Evolutionary conservation across 2,888 invertebrate species (phyloP).

Genomic region (Drosophila nigritarsus): DNA sequence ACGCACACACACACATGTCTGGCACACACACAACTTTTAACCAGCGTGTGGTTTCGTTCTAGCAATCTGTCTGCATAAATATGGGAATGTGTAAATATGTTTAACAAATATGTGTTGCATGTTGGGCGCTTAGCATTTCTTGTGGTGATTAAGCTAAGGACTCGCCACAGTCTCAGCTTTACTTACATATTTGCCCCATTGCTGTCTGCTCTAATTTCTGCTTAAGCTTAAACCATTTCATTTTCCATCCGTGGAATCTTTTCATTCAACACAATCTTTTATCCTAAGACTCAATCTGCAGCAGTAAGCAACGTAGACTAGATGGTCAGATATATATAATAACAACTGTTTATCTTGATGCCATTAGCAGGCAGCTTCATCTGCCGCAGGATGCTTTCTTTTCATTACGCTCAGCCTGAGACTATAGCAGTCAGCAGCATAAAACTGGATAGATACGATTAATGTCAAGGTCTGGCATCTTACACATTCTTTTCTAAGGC

Average conservation of each 20-base stretch:
- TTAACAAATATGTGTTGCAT: slow-evolving; percentile 28
- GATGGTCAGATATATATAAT: not conserved
- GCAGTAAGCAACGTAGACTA: not conserved
- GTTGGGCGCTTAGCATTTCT: slow-evolving; percentile 22
- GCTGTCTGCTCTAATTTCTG: slow-evolving; percentile 5
- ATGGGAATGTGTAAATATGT: slow-evolving; percentile 14
- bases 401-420: not conserved
- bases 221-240: slow-evolving; percentile 25
- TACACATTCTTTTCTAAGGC: not conserved
- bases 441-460: not conserved
- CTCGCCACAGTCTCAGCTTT: slow-evolving; percentile 13
- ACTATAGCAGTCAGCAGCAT: not conserved
- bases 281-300: not conserved
- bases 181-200: slow-evolving; percentile 15
- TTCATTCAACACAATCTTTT: not conserved
- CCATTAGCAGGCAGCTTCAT: not conserved
- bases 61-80: slow-evolving; percentile 20
- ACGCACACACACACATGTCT: slow-evolving; percentile 7
- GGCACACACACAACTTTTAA: slow-evolving; percentile 19
- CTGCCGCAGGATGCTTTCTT: not conserved
- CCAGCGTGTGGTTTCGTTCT: not conserved
- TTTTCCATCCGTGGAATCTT: slow-evolving; percentile 23
- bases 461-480: not conserved
- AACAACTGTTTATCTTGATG: not conserved
- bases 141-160: slow-evolving; percentile 16